Base-by-base conservation (phyloP, 2,113 vertebrate species). In the Hyperopisus bebe region DNA sequence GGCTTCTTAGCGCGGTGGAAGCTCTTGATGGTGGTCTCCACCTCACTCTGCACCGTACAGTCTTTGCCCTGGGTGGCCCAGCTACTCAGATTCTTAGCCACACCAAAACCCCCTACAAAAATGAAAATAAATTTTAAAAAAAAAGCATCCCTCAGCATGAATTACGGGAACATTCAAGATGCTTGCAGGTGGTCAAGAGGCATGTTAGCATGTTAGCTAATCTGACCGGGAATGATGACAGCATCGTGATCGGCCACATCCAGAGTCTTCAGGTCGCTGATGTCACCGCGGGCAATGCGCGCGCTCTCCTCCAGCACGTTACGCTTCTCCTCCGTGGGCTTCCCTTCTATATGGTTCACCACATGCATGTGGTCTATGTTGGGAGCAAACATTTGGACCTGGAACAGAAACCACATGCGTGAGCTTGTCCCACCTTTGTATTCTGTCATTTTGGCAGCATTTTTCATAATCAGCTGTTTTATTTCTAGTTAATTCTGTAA, bases 301-400 rank as follows among this genome's bases (percentile, higher is more conserved):
- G 98, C 98, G 0, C 98, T 99, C 92, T 99, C 98, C 55, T 95
- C 94, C 92, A 99, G 94, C 82, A 98, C 94, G 0, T 99, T 99
- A 93, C 98, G 97, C 87, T 95, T 97, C 89, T 98, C 97, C 74
- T 94, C 94, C 7, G 95, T 94, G 11, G 98, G 97, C 53, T 99
- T 96, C 0, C 98, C 98, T 89, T 97, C 97, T 5, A 94, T 95
- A 94, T 99, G 98, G 91, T 99, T 97, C 1, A 99, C 92, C 47
- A 99, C 98, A 0, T 99, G 97, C 98, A 99, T 97, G 95, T 99
- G 98, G 39, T 96, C 94, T 70, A 94, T 53, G 88, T 98, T 93
- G 0, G 97, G 98, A 58, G 98, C 98, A 90, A 97, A 99, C 94
- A 99, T 98, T 91, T 98, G 95, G 91, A 97, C 96, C 96, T 97